Evolutionary conservation across 2,113 vertebrate genomes (phyloP).

Genomic region (Uria aalge): DNA sequence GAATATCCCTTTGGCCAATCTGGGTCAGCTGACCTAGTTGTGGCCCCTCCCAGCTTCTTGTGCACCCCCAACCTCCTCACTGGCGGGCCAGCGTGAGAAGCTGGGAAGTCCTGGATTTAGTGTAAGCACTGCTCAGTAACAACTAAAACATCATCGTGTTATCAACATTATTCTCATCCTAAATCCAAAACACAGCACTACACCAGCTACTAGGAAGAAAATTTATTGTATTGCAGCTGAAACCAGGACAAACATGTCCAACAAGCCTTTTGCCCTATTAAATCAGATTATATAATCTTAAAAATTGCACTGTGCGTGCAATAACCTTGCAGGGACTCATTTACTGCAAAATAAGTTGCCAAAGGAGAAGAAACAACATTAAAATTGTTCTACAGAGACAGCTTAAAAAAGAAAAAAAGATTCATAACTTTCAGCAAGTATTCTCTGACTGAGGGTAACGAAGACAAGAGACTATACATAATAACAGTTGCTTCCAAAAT

Average conservation of each 20-base stretch:
- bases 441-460: not conserved
- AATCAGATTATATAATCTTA: not conserved
- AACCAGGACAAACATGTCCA: not conserved
- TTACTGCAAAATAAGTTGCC: not conserved
- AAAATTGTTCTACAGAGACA: not conserved
- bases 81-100: not conserved
- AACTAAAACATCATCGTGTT: not conserved
- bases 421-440: not conserved
- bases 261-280: not conserved
- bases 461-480: not conserved
- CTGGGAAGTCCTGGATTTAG: not conserved
- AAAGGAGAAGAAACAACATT: not conserved
- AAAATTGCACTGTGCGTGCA: not conserved
- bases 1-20: not conserved
- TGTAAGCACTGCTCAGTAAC: not conserved
- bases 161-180: not conserved
- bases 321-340: not conserved
- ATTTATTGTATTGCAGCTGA: not conserved
- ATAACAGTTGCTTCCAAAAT: not conserved
- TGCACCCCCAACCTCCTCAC: not conserved
- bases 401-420: not conserved
- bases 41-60: not conserved
- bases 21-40: not conserved
- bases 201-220: not conserved
- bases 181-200: not conserved